These are phyloP conservation scores for Noctua fimbriata DNA, from an alignment of 2,888 invertebrate genomes.

Conservation along the genomic window DNA sequence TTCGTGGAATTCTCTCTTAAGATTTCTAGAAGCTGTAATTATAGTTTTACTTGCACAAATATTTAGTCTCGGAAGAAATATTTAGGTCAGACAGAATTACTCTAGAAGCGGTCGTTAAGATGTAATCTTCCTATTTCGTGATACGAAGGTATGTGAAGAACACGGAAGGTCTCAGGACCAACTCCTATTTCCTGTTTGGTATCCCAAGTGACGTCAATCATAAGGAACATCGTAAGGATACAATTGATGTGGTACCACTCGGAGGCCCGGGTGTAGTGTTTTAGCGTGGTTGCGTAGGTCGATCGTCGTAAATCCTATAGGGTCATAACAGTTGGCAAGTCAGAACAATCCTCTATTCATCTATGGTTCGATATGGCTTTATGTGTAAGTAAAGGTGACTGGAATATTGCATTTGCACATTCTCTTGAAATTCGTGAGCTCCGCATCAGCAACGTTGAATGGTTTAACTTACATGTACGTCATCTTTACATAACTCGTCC, in stretches of 20 bases:
- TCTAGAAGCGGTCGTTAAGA: slow-evolving; percentile 7
- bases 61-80: slow-evolving; percentile 37
- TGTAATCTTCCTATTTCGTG: slow-evolving; percentile 10
- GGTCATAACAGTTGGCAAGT: neutral
- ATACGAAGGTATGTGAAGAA: neutral
- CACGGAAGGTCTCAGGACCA: slow-evolving; percentile 20
- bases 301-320: slow-evolving; percentile 24
- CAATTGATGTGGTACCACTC: slow-evolving; percentile 30
- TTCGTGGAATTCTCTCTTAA: neutral
- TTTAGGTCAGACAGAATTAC: slow-evolving; percentile 42
- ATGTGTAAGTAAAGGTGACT: neutral
- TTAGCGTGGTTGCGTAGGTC: slow-evolving; percentile 6
- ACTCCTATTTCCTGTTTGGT: slow-evolving; percentile 15
- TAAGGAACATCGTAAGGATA: slow-evolving; percentile 12
- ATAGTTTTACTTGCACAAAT: slow-evolving; percentile 47
- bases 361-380: neutral
- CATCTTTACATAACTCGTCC: slow-evolving; percentile 67
- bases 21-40: slow-evolving; percentile 18
- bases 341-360: slow-evolving; percentile 1
- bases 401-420: slow-evolving; percentile 21
- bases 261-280: slow-evolving; percentile 15
- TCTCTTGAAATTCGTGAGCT: slow-evolving; percentile 46
- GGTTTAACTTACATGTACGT: slow-evolving; percentile 54
- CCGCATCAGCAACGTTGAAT: slow-evolving; percentile 26
- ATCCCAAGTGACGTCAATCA: slow-evolving; percentile 21